These are phyloP conservation scores for Heliconius charithonia DNA, from an alignment of 2,888 invertebrate genomes.

Conservation along the genomic window DNA sequence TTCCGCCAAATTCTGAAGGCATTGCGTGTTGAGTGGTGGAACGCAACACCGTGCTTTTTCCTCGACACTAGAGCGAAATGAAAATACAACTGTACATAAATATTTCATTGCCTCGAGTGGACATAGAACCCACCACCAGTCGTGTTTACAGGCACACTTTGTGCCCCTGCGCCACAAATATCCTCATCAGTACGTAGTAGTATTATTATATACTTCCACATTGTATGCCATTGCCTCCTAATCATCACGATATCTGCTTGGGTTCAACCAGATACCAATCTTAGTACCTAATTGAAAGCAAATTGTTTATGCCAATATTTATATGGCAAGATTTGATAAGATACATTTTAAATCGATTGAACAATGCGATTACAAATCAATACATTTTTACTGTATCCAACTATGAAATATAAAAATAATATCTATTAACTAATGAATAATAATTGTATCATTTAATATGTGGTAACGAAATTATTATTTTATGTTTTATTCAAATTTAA, in stretches of 20 bases:
- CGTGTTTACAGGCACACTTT: too few species aligned
- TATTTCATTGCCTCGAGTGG: too few species aligned
- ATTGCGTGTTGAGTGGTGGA: too few species aligned
- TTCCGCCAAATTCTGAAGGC: too few species aligned
- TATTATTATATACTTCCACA: background rate
- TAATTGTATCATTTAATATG: background rate
- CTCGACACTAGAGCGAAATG: too few species aligned
- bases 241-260: conserved; percentile 3
- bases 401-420: background rate
- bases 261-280: background rate
- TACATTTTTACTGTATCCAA: background rate
- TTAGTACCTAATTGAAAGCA: background rate
- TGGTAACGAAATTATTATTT: background rate
- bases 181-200: too few species aligned
- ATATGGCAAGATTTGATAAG: conserved; percentile 10
- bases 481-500: background rate
- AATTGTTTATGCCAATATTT: conserved; percentile 2
- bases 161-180: too few species aligned
- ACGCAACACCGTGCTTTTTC: too few species aligned
- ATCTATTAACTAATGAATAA: background rate
- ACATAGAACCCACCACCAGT: too few species aligned
- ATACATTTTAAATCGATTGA: background rate
- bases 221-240: background rate
- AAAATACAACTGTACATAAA: too few species aligned
- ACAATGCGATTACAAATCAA: background rate